Evolutionary conservation across 2,888 invertebrate species (phyloP).

Genomic region (Cheilosia vernalis): DNA sequence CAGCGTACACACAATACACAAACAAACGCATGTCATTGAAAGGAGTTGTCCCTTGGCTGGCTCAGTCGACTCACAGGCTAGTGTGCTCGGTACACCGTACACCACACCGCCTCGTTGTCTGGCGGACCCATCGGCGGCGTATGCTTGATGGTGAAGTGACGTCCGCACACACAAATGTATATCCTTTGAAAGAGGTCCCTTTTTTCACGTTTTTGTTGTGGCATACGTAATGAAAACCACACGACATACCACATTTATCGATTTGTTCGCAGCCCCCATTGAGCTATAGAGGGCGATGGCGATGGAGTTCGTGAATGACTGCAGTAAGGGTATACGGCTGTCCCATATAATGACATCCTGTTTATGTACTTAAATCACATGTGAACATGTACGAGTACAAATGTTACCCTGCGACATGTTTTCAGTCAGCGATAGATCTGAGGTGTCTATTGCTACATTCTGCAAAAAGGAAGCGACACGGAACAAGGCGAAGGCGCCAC

Average conservation of each 20-base stretch:
- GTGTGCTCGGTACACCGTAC: not conserved
- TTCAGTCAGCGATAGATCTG: conserved; percentile 26
- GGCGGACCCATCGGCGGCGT: conserved; percentile 33
- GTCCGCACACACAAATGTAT: conserved; percentile 50
- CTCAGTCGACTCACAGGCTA: not conserved
- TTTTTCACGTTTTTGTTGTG: conserved; percentile 46
- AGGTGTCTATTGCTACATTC: conserved; percentile 21
- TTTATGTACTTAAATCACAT: conserved; percentile 58
- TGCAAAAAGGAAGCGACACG: conserved; percentile 4
- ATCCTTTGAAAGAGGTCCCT: conserved; percentile 26
- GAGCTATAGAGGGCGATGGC: not conserved
- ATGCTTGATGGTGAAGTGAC: conserved; percentile 51
- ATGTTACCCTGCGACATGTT: conserved; percentile 7
- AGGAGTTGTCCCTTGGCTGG: conserved; percentile 7
- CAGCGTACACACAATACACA: not conserved
- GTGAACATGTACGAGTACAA: conserved; percentile 11
- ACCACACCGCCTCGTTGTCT: conserved; percentile 58
- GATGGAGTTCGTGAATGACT: conserved; percentile 51
- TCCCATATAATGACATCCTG: conserved; percentile 65
- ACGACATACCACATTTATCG: conserved; percentile 64
- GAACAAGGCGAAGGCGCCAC: conserved; percentile 11
- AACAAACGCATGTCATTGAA: conserved; percentile 12
- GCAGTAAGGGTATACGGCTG: conserved; percentile 64
- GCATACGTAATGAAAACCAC: conserved; percentile 63
- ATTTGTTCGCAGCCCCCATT: conserved; percentile 37